Conservation (phyloP, 2,888 invertebrate species). For the Metacarcinus magister region DNA sequence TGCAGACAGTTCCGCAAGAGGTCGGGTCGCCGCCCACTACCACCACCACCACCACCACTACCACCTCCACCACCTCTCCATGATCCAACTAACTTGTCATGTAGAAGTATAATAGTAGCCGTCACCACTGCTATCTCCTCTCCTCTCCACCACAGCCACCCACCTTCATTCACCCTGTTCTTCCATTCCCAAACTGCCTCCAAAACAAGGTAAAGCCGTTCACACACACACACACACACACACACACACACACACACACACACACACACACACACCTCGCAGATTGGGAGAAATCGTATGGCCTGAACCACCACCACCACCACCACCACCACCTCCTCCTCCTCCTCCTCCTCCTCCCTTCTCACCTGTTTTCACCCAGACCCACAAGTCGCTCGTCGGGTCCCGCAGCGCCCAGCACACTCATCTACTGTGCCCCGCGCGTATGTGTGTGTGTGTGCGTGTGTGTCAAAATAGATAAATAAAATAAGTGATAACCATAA, state of each 20-base stretch:
- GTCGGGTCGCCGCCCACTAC: neutral
- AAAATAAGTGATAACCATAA: neutral
- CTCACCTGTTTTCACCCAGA: slow-evolving; percentile 33
- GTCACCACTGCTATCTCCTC: neutral
- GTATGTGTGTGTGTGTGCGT: neutral
- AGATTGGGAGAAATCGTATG: slow-evolving; percentile 22
- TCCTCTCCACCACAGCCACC: neutral
- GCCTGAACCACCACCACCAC: neutral
- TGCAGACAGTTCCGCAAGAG: neutral
- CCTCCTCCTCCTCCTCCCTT: slow-evolving; percentile 11
- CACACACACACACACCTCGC: slow-evolving; percentile 28
- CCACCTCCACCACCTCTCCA: neutral
- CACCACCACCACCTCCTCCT: neutral
- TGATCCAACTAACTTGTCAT: slow-evolving; percentile 2
- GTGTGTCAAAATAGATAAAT: neutral
- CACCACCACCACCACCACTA: slow-evolving; percentile 20
- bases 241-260: slow-evolving; percentile 4
- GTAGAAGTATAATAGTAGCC: neutral
- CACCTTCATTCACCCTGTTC: neutral
- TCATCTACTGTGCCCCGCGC: neutral
- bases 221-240: neutral
- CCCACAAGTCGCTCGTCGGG: slow-evolving; percentile 34
- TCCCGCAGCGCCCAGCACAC: neutral
- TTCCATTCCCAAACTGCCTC: neutral
- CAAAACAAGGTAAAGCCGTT: neutral